Evolutionary conservation across 2,113 vertebrate species (phyloP), one percentile per base, ranked within the genome.

Genomic region (Corythornis vintsioides): DNA sequence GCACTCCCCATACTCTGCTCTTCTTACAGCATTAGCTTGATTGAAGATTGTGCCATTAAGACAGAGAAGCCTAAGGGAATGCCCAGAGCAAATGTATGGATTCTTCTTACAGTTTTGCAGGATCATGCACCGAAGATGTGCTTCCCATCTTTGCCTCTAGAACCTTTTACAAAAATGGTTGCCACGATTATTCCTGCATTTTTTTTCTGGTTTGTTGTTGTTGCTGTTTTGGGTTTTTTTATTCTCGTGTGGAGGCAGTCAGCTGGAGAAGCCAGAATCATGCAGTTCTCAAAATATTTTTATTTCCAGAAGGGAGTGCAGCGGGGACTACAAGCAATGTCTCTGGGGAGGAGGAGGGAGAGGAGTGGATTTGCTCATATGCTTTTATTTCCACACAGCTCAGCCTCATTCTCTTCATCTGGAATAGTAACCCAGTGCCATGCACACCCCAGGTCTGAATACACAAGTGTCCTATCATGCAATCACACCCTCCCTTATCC

Each of bases 31-130:
- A 74, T 86, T 60, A 69, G 3, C 28, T 85, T 66, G 56, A 33
- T 82, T 90, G 83, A 93, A 86, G 65, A 50, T 74, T 57, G 56
- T 72, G 40, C 67, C 60, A 45, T 88, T 85, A 77, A 88, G 72
- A 67, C 73, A 64, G 18, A 47, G 76, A 9, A 88, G 79, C 85
- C 94, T 86, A 74, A 88, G 79, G 94, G 65, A 93, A 80, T 48
- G 69, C 65, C 65, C 53, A 66, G 60, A 88, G 84, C 67, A 56
- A 91, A 89, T 48, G 73, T 9, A 92, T 12, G 50, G 35, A 55
- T 85, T 91, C 35, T 92, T 66, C 72, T 71, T 48, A 50, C 19
- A 31, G 38, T 45, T 92, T 45, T 77, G 50, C 26, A 64, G 47
- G 40, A 83, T 74, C 40, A 18, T 53, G 31, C 15, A 33, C n/a